Evolutionary conservation across 2,113 vertebrate species (phyloP).

Genomic region (Macquaria australasica): DNA sequence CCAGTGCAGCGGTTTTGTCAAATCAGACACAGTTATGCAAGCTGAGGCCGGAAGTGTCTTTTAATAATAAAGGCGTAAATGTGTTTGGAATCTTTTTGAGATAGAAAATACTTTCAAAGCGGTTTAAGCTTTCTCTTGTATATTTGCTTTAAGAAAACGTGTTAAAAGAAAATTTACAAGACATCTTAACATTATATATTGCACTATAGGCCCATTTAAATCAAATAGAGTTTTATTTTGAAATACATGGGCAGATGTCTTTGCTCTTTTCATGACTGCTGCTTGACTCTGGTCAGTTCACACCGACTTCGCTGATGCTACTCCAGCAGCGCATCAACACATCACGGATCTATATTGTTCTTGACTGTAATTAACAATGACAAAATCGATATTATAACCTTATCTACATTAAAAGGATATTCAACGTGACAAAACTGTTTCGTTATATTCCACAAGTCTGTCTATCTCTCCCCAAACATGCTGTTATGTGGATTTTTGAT

Average conservation of each 20-base stretch:
- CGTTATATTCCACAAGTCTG: not conserved
- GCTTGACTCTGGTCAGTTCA: conserved; percentile 15
- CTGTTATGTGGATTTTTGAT: not conserved
- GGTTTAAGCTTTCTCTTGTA: too few species aligned
- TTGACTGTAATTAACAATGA: not conserved
- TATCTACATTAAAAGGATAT: not conserved
- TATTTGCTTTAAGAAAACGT: too few species aligned
- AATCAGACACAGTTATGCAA: not conserved
- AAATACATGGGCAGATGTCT: conserved; percentile 1
- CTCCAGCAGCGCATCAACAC: not conserved
- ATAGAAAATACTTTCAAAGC: too few species aligned
- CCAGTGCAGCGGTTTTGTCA: conserved; percentile 49
- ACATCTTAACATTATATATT: not conserved
- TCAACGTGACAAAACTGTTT: not conserved
- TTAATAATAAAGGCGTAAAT: conserved; percentile 23
- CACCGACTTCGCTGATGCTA: not conserved
- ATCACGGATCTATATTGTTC: not conserved
- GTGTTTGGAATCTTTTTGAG: not conserved
- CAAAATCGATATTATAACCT: not conserved
- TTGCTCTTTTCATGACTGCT: not conserved
- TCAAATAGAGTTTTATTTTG: conserved; percentile 45
- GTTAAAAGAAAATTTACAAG: not conserved
- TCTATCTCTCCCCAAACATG: not conserved
- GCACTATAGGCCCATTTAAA: not conserved
- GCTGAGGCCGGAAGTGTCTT: conserved; percentile 14